These are phyloP conservation scores for Balaenoptera acutorostrata DNA, from an alignment of 2,113 vertebrate genomes.

Conservation along the genomic window DNA sequence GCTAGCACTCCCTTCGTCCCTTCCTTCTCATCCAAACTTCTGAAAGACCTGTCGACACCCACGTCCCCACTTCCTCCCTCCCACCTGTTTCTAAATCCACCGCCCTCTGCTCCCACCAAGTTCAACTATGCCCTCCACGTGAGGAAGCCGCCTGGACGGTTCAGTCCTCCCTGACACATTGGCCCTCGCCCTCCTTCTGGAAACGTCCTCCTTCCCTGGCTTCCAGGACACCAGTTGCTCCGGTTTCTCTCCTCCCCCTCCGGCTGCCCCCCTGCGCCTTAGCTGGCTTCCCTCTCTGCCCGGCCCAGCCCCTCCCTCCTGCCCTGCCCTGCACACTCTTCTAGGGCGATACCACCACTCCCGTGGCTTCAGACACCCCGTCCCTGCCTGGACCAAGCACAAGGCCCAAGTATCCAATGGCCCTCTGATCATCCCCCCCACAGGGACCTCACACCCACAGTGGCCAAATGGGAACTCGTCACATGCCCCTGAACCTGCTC, in stretches of 20 bases:
- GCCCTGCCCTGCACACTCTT: background rate
- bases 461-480: background rate
- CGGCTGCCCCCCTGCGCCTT: fast-evolving
- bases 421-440: background rate
- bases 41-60: background rate
- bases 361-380: background rate
- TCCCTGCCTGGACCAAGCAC: background rate
- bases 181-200: background rate
- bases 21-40: background rate
- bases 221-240: background rate
- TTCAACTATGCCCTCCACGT: background rate
- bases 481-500: background rate
- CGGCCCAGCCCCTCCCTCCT: background rate
- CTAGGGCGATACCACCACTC: background rate
- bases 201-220: background rate
- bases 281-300: background rate
- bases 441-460: background rate
- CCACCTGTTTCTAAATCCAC: background rate
- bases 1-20: background rate
- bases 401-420: background rate
- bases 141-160: background rate
- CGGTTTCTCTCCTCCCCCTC: background rate
- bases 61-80: background rate
- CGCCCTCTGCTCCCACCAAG: background rate
- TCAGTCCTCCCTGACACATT: background rate